Evolutionary conservation across 1,140 invertebrate species (phyloP).

Genomic region (Drosophila paulistorum): DNA sequence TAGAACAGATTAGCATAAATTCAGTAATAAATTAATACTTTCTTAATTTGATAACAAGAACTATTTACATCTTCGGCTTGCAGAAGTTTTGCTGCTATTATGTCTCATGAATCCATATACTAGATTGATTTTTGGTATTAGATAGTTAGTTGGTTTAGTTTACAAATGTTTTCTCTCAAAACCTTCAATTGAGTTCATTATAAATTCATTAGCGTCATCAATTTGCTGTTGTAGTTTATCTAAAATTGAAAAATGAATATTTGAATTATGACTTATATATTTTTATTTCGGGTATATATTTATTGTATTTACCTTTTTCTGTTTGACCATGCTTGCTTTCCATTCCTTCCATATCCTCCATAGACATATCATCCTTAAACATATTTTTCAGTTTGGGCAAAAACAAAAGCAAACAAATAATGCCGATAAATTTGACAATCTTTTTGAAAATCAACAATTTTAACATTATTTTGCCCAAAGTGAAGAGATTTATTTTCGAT

Average conservation of each 20-base stretch:
- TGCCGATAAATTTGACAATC: constrained; percentile 89
- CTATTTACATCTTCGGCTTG: constrained; percentile 1
- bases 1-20: constrained; percentile 5
- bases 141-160: background rate
- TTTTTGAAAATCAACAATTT: constrained; percentile 91
- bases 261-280: background rate
- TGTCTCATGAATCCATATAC: background rate
- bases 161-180: constrained; percentile 43
- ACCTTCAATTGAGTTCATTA: constrained; percentile 53
- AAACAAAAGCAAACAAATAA: constrained; percentile 89
- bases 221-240: constrained; percentile 64
- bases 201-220: constrained; percentile 65
- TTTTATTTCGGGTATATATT: too few species aligned
- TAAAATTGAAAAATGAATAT: constrained; percentile 38
- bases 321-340: constrained; percentile 63
- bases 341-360: constrained; percentile 53
- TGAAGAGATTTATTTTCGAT: constrained; percentile 88
- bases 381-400: constrained; percentile 87
- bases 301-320: constrained; percentile 59
- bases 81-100: too few species aligned
- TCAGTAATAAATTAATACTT: constrained; percentile 17
- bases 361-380: constrained; percentile 58
- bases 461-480: constrained; percentile 88
- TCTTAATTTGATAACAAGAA: constrained; percentile 6
- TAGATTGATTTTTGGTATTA: background rate